Conservation (phyloP, 1,140 invertebrate genomes). For the Sycophila sp. region DNA sequence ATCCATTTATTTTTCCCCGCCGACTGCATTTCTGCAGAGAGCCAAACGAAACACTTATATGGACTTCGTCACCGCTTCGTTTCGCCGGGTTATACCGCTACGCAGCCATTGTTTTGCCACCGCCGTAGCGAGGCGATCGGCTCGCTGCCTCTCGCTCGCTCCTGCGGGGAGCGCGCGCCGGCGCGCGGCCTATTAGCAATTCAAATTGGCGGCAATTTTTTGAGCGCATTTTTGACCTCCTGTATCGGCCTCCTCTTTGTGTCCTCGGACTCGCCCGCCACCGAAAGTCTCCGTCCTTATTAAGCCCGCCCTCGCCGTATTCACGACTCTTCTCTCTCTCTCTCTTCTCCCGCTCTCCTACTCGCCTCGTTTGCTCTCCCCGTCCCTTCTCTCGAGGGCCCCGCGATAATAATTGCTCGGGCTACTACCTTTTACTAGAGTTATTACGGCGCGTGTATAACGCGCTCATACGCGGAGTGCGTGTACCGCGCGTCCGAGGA, state of each 20-base stretch:
- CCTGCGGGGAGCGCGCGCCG: slow-evolving; percentile 43
- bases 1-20: slow-evolving; percentile 61
- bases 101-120: slow-evolving; percentile 64
- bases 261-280: slow-evolving; percentile 35
- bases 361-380: slow-evolving; percentile 7
- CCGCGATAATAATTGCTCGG: slow-evolving; percentile 28
- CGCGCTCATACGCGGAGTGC: neutral
- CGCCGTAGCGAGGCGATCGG: slow-evolving; percentile 6
- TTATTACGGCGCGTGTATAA: slow-evolving; percentile 13
- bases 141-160: slow-evolving; percentile 45
- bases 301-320: slow-evolving; percentile 65
- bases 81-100: slow-evolving; percentile 61
- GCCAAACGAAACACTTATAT: slow-evolving; percentile 65
- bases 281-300: slow-evolving; percentile 65
- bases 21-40: slow-evolving; percentile 61
- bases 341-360: slow-evolving; percentile 31
- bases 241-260: slow-evolving; percentile 63
- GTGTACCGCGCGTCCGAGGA: neutral
- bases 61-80: slow-evolving; percentile 63
- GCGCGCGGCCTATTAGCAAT: slow-evolving; percentile 62
- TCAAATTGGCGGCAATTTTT: slow-evolving; percentile 69
- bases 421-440: slow-evolving; percentile 20
- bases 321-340: slow-evolving; percentile 2
- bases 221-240: slow-evolving; percentile 69
- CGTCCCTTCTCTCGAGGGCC: slow-evolving; percentile 18